phyloP scores from a whole-genome alignment of 2,888 invertebrate species.

The Aelia acuminata region DNA sequence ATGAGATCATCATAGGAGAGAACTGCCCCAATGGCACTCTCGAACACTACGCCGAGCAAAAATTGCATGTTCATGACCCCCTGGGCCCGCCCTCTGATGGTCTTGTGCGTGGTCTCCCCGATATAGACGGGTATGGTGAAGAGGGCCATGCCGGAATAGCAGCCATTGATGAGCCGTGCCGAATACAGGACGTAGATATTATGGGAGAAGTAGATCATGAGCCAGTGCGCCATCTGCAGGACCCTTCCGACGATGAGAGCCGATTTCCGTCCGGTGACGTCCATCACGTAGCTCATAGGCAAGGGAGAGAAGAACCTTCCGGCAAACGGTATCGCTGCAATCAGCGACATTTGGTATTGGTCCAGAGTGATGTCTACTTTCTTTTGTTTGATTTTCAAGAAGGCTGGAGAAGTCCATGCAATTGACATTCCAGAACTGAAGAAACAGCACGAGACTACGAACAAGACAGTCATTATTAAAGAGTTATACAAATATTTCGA shows the following conservation, averaged over 20 bases:
- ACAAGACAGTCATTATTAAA: not conserved
- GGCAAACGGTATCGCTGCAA: conserved; percentile 56
- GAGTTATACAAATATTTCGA: not conserved
- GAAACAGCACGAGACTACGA: conserved; percentile 54
- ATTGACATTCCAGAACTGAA: conserved; percentile 53
- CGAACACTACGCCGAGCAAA: conserved; percentile 69
- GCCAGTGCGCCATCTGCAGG: conserved; percentile 51
- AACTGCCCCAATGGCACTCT: conserved; percentile 69
- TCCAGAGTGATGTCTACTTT: conserved; percentile 42
- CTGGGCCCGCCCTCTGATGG: conserved; percentile 57
- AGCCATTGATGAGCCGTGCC: conserved; percentile 59
- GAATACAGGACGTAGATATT: conserved; percentile 46
- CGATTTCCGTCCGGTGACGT: conserved; percentile 52
- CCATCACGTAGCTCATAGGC: conserved; percentile 57
- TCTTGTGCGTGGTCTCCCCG: conserved; percentile 57
- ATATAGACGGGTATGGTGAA: conserved; percentile 58
- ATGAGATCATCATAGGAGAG: conserved; percentile 62
- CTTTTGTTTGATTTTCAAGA: conserved; percentile 30
- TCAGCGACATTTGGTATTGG: conserved; percentile 49
- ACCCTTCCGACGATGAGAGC: conserved; percentile 54
- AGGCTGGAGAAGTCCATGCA: conserved; percentile 56
- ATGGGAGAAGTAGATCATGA: conserved; percentile 47
- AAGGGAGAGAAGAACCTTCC: conserved; percentile 58
- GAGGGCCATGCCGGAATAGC: conserved; percentile 54
- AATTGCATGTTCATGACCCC: conserved; percentile 68